These are phyloP conservation scores for Tyto alba DNA, from an alignment of 2,113 vertebrate species.

Conservation along the genomic window DNA sequence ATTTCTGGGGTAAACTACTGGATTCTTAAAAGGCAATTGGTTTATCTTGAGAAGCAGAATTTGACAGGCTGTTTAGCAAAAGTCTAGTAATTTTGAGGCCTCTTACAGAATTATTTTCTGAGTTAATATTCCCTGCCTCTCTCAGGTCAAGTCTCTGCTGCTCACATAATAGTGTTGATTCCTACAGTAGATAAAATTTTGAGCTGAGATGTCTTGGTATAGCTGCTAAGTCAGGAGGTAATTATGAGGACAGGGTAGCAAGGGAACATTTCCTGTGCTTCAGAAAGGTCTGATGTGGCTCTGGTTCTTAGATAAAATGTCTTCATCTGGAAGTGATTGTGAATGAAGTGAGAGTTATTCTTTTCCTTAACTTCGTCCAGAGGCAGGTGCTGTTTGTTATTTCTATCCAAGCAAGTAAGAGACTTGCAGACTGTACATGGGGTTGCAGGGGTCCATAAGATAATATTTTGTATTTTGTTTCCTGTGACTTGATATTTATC, in stretches of 20 bases:
- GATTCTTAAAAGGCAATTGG: not conserved
- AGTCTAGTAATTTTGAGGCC: not conserved
- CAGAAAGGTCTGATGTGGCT: not conserved
- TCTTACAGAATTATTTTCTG: not conserved
- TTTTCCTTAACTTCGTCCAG: not conserved
- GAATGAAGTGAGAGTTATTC: not conserved
- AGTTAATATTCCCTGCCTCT: not conserved
- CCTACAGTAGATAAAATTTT: not conserved
- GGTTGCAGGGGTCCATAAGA: not conserved
- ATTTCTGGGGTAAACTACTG: not conserved
- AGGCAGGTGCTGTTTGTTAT: conserved; percentile 4
- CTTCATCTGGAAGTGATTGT: not conserved
- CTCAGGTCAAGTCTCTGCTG: not conserved
- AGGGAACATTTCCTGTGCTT: not conserved
- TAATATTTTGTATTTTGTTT: not conserved
- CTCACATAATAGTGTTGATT: not conserved
- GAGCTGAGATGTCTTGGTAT: not conserved
- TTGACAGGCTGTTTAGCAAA: not conserved
- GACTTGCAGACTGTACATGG: not conserved
- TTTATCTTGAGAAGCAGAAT: not conserved
- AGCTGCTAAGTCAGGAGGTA: not conserved
- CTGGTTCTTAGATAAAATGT: not conserved
- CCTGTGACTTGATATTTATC: not conserved
- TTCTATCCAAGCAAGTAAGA: not conserved
- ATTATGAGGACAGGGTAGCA: not conserved